These are phyloP conservation scores for Florisuga fusca DNA, from an alignment of 2,797 vertebrate genomes.

Conservation along the genomic window DNA sequence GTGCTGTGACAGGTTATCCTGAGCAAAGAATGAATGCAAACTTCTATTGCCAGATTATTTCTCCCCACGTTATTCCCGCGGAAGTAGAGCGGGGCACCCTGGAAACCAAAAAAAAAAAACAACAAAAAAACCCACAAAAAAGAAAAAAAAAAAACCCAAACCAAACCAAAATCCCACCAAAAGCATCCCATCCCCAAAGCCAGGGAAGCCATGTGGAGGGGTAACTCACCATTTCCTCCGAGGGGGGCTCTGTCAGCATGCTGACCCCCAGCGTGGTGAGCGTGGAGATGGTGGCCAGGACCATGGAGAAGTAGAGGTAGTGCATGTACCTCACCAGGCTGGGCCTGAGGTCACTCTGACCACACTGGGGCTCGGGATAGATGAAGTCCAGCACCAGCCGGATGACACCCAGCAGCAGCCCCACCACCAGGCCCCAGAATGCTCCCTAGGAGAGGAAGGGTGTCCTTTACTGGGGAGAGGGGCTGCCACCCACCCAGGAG, in stretches of 20 bases:
- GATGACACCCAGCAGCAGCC: slow-evolving; percentile 84
- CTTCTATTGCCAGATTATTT: background rate
- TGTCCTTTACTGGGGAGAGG: rapidly evolving
- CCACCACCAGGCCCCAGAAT: slow-evolving; percentile 88
- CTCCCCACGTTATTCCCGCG: background rate
- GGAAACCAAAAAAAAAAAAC: background rate
- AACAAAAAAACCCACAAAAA: no score
- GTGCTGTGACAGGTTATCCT: background rate
- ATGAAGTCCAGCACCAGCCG: slow-evolving; percentile 93
- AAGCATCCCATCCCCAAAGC: no score
- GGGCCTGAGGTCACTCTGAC: slow-evolving; percentile 85
- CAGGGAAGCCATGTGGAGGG: background rate
- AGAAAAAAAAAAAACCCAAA: no score
- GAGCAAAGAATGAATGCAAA: background rate
- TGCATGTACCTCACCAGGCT: slow-evolving; percentile 87
- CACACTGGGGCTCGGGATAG: slow-evolving; percentile 85
- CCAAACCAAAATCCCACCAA: no score
- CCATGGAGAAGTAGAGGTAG: slow-evolving; percentile 93
- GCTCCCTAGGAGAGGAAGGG: slow-evolving; percentile 83
- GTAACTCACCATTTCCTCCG: slow-evolving; percentile 84
- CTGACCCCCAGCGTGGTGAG: slow-evolving; percentile 83
- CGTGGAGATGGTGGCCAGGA: slow-evolving; percentile 86
- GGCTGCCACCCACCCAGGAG: rapidly evolving
- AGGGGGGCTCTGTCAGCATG: slow-evolving; percentile 86
- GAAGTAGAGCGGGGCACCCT: rapidly evolving